Percentiles rank a stretch among this genome's conserved stretches.
Conservation (phyloP, 2,888 invertebrate species). For the Ethmia dodecea region DNA sequence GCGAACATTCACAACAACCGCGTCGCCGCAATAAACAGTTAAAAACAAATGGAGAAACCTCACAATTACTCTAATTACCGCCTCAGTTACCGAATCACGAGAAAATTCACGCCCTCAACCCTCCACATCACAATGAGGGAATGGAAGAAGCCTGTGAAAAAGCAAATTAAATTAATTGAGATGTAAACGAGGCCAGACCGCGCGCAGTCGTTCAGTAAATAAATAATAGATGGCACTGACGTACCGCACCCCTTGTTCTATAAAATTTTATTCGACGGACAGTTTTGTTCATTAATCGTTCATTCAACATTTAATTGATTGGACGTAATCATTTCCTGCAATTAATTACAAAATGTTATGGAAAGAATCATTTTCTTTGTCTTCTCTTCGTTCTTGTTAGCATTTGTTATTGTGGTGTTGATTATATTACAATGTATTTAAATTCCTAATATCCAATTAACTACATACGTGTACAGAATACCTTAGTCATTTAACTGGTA, state of each 20-base stretch:
- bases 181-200: conserved; percentile 70
- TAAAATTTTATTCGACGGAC: conserved; percentile 42
- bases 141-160: conserved; percentile 74
- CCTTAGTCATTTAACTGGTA: too few species aligned
- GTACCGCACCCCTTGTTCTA: conserved; percentile 50
- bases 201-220: conserved; percentile 46
- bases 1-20: conserved; percentile 45
- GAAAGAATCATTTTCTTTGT: too few species aligned
- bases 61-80: conserved; percentile 70
- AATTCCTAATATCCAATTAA: too few species aligned
- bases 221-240: conserved; percentile 60
- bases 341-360: too few species aligned
- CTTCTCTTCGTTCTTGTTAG: too few species aligned
- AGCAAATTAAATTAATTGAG: conserved; percentile 76
- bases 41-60: conserved; percentile 67
- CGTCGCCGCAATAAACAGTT: conserved; percentile 57
- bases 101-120: conserved; percentile 66
- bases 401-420: too few species aligned
- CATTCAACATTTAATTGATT: conserved; percentile 11
- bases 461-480: too few species aligned
- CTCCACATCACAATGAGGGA: conserved; percentile 65
- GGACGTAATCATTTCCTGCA: background rate
- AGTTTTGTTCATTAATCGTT: conserved; percentile 16
- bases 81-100: conserved; percentile 70
- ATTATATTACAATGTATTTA: too few species aligned